Evolutionary conservation across 2,888 invertebrate species (phyloP).

Genomic region (Megalurothrips usitatus): DNA sequence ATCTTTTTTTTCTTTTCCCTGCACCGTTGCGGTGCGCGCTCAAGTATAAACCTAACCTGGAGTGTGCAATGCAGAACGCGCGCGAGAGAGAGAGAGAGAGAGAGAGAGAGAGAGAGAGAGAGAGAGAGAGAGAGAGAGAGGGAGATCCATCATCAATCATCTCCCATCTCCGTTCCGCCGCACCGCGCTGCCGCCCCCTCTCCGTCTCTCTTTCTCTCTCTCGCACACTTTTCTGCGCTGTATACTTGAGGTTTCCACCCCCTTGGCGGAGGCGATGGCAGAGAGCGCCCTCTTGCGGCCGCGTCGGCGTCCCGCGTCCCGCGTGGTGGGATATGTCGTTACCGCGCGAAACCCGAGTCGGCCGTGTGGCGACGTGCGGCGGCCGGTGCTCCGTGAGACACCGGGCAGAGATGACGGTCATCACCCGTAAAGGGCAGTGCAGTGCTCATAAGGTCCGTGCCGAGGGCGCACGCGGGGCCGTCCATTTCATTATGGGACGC

Average conservation of each 20-base stretch:
- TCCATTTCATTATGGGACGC: not conserved
- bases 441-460: not conserved
- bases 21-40: too few relatives aligned
- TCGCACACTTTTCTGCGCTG: not conserved
- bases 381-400: not conserved
- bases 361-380: not conserved
- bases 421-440: not conserved
- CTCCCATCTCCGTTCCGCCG: too few relatives aligned
- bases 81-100: too few relatives aligned
- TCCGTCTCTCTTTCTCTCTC: not conserved
- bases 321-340: not conserved
- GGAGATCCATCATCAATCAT: too few relatives aligned
- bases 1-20: too few relatives aligned
- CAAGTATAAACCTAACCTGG: too few relatives aligned
- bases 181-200: not conserved
- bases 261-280: not conserved
- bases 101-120: too few relatives aligned
- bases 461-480: not conserved
- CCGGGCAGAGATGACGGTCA: slow-evolving; percentile 8
- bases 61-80: too few relatives aligned
- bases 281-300: not conserved
- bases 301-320: not conserved
- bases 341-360: not conserved
- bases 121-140: too few relatives aligned
- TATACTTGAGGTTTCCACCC: not conserved